Base-by-base conservation (phyloP, 2,113 vertebrate genomes). In the Drymodes brunneopygia region DNA sequence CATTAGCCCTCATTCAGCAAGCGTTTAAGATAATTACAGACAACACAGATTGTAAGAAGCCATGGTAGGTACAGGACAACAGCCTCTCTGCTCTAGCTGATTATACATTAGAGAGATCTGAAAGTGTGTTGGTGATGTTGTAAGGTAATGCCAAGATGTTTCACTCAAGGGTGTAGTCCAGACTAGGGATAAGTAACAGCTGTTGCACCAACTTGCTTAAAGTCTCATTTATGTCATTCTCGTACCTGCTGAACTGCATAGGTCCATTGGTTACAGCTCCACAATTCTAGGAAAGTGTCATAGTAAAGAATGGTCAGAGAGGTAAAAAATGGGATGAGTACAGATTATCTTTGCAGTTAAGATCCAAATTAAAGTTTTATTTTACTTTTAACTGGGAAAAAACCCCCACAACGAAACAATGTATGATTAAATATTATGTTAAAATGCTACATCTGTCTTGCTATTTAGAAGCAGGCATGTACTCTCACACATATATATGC, bases 51-150 rank as follows among this genome's bases (percentile, higher is more conserved):
- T 16, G 24, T n/a, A 60, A 75, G n/a, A 88, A 86, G 11, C 22
- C 70, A 10, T 36, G 28, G 33, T 6, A 56, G 33, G 23, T 20
- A 11, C 16, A 66, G 57, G 86, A 53, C 15, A 51, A 36, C 8
- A 73, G 6, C 11, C 36, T 78, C 60, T 66, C 15, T 57, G 6
- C 38, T 78, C 33, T 50, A 50, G 3, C 13, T 84, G 42, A 40
- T 78, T 42, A 60, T 47, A 60, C 19, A 38, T 67, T 40, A 79
- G 60, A 85, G 48, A 78, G 15, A 33, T 47, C 25, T 84, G 28
- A 62, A 84, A 57, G 33, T 0, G 3, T 71, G n/a, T 14, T 0
- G 0, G 38, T 38, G 38, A 38, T 31, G 38, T 12, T 31, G 38
- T 12, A 44, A 81, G 35, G 47, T 8, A 70, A 50, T 1, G 1